A percentile compares a stretch with the other conserved stretches of the same genome.
Evolutionary conservation across 2,797 vertebrate species (phyloP).

Genomic region (Eurystomus glaucurus): DNA sequence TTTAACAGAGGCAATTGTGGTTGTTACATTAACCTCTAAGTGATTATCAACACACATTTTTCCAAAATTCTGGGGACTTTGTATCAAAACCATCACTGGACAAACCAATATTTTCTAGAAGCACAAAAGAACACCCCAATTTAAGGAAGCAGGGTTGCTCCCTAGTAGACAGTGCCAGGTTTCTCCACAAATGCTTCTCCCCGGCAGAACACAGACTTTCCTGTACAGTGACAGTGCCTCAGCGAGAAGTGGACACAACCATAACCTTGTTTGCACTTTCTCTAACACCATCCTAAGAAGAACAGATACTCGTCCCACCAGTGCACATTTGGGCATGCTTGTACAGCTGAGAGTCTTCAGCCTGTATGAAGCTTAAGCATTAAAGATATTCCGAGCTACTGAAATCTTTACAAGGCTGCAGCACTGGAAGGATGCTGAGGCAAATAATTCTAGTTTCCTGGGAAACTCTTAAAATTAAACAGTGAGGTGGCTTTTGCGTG

Average conservation of each 20-base stretch:
- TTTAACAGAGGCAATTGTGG: neutral
- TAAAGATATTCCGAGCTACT: neutral
- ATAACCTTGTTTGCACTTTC: neutral
- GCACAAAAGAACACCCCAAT: neutral
- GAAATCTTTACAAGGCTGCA: neutral
- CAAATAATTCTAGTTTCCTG: neutral
- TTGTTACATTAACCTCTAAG: neutral
- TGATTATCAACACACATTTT: neutral
- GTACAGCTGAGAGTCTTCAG: neutral
- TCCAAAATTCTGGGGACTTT: neutral
- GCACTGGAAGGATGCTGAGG: neutral
- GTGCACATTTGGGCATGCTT: rapidly evolving
- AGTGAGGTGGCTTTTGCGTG: neutral
- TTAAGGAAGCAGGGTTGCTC: neutral
- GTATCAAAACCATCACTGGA: neutral
- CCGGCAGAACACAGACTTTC: neutral
- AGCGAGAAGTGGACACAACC: neutral
- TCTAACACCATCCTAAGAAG: neutral
- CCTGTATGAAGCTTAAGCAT: neutral
- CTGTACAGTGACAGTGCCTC: neutral
- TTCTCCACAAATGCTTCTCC: neutral
- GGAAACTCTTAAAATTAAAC: neutral
- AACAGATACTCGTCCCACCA: neutral
- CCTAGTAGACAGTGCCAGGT: neutral
- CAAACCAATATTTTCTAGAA: neutral